Base-by-base conservation (phyloP, 1,140 invertebrate genomes). In the Babylonia areolata region DNA sequence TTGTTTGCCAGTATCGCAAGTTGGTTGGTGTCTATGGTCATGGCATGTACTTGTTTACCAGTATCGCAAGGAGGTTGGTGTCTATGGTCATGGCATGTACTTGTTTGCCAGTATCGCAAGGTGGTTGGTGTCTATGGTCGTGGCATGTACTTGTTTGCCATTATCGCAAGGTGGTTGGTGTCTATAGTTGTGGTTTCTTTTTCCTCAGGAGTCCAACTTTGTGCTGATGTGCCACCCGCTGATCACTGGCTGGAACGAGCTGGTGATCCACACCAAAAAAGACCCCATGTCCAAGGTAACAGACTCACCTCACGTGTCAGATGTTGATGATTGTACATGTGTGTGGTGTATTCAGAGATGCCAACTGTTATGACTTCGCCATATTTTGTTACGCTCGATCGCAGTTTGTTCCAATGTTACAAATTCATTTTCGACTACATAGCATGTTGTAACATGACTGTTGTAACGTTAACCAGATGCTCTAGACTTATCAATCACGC, bases 181-280 rank as follows among this genome's bases (percentile, higher is more conserved):
- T n/a, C n/a, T n/a, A n/a, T n/a, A n/a, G n/a, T n/a, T n/a, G n/a
- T n/a, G n/a, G n/a, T n/a, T n/a, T 82, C 15, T 88, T 46, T 83
- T 84, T 2, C 79, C 85, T 11, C 83, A 89, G 89, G 82, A 89
- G 35, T 79, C 69, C 54, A 86, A 88, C 69, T 89, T 89, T 88
- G 89, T 89, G 23, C 73, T 89, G 85, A 87, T 87, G 51, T 89
- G 86, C 40, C 85, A 87, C 42, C 89, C 89, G 20, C 78, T 89
- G 31, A 73, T 88, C 23, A 51, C 79, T 37, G 89, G 89, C 33
- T 80, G 83, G 37, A 89, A 89, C 84, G 89, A 89, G 58, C 54
- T 89, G 80, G 58, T 84, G 23, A 87, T 89, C 35, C 46, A 85
- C 71, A 88, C 81, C 20, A 81, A 81, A n/a, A 54, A 39, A 37